phyloP scores from a whole-genome alignment of 2,888 invertebrate species.

The Brachyptera risi region DNA sequence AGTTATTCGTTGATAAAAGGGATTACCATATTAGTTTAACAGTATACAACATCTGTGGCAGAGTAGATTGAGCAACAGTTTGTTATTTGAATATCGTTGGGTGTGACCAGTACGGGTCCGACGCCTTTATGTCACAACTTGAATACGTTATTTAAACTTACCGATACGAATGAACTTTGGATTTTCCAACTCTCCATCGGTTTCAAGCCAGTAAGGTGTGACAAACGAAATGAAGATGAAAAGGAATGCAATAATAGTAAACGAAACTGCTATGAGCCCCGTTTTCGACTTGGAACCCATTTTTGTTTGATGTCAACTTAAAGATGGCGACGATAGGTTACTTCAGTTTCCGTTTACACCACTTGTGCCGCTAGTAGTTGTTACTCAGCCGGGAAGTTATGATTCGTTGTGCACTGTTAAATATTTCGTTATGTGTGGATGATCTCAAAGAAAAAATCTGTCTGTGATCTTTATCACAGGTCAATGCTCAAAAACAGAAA shows the following conservation, averaged over 20 bases:
- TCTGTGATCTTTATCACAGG: no score
- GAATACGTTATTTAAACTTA: conserved; percentile 44
- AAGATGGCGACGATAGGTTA: neutral
- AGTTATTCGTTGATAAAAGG: no score
- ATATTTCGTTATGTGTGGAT: no score
- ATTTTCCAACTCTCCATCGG: conserved; percentile 68
- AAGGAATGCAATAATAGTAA: conserved; percentile 62
- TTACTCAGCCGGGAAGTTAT: no score
- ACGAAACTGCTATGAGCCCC: conserved; percentile 59
- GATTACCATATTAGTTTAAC: no score
- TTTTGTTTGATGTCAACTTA: conserved; percentile 22
- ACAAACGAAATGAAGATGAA: conserved; percentile 77
- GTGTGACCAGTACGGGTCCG: neutral
- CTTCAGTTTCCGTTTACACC: neutral
- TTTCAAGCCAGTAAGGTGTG: conserved; percentile 84
- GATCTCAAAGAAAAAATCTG: no score
- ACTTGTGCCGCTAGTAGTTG: neutral
- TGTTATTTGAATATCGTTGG: neutral
- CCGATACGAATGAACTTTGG: conserved; percentile 79
- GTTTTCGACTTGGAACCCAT: conserved; percentile 57
- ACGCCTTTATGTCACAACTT: neutral
- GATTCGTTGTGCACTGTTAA: no score
- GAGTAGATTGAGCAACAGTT: no score
- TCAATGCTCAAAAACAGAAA: no score
- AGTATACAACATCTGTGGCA: no score